phyloP scores from a whole-genome alignment of 2,888 invertebrate genomes.

The Oasisia sp. region DNA sequence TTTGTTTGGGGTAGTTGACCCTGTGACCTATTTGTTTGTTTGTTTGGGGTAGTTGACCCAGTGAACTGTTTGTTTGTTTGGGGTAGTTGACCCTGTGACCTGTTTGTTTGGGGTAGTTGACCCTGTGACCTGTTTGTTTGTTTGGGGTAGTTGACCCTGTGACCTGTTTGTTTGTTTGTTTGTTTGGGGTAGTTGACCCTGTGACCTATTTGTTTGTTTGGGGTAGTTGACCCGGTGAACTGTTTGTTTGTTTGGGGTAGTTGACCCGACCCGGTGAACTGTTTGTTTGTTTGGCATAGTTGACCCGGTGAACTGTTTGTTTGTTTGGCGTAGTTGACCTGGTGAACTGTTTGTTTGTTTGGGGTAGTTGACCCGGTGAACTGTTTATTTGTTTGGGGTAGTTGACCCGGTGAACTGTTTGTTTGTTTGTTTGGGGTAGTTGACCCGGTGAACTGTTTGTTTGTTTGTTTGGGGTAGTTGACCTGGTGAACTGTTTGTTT shows the following conservation, averaged over 20 bases:
- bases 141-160: neutral
- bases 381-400: neutral
- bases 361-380: neutral
- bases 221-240: neutral
- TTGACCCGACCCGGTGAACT: neutral
- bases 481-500: neutral
- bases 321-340: neutral
- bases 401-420: constrained; percentile 6
- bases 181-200: neutral
- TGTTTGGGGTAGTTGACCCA: neutral
- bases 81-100: neutral
- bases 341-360: neutral
- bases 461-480: neutral
- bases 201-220: neutral
- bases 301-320: neutral
- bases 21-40: neutral
- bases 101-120: too few species aligned
- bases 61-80: neutral
- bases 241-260: neutral
- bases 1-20: neutral
- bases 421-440: neutral
- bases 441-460: neutral
- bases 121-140: too few species aligned
- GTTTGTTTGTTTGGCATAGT: neutral
- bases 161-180: neutral